Evolutionary conservation across 2,797 vertebrate genomes (phyloP), one percentile per base, ranked within the genome.

Genomic region (Tangara arthus): DNA sequence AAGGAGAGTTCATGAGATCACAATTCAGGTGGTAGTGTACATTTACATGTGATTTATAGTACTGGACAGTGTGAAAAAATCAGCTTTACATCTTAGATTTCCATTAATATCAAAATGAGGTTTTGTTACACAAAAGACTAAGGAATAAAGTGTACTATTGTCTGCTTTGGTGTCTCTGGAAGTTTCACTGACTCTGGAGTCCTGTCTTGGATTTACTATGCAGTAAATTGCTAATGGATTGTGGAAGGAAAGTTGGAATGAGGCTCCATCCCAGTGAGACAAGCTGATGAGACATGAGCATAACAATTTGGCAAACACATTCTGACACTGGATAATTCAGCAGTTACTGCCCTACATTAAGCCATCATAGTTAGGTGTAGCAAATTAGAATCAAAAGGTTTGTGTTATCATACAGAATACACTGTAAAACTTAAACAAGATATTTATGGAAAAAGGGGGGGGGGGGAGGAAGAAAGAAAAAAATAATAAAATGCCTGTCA

Each of bases 201-300:
- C 0, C 0, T 34, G 23, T 11, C 16, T 68, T 78, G 46, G 53
- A 87, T 91, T 39, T 28, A 13, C 35, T 32, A 15, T 0, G 0
- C 57, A 71, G 57, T 42, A 32, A 22, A 66, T 39, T 57, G 16
- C 6, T 75, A 68, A 63, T 1, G 2, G 16, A 22, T 75, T 75
- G 64, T 46, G 46, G 71, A 76, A 21, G 23, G 13, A 64, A 82
- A 78, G 20, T 6, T 75, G 64, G 52, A 87, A 73, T 19, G 37
- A 85, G 28, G 24, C 42, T 91, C 70, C n/a, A 34, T 73, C 68
- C 44, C 41, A 64, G 34, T 9, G 37, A 53, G 76, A 80, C 8
- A 44, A 50, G 22, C 16, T 77, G 86, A 52, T 23, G 24, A 82
- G 77, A 91, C 37, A 34, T 0, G 2, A 79, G 16, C 13, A 20